Evolutionary conservation across 2,797 vertebrate genomes (phyloP), one percentile per base, ranked within the genome.

Genomic region (Microctenopoma lineatum): DNA sequence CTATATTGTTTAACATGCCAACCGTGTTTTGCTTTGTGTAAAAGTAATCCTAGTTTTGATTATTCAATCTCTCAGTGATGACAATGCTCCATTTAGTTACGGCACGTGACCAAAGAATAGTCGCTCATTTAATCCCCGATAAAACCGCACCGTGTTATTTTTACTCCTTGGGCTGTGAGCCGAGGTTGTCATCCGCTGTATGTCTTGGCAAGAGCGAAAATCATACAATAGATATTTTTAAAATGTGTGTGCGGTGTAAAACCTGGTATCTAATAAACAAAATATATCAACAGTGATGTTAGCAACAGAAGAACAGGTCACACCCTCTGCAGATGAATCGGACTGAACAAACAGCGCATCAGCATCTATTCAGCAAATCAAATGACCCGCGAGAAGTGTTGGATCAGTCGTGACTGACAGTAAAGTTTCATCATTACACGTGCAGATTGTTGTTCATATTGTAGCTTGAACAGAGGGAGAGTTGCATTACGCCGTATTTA

Each of bases 221-320:
- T 45, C 10, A 18, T 45, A n/a, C 15, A 45, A 45, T 45, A 18
- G 41, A 44, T 41, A 5, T 47, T 47, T 47, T 44, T 44, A 6
- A 59, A 50, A 65, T 25, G 41, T 16, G 15, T 66, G 26, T 55
- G 58, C 5, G n/a, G 5, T 46, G 8, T 16, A 57, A 46, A 11
- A 15, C 13, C 66, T 34, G 63, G 80, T 87, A 79, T 81, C 81
- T 63, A 78, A 75, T 47, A 79, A 85, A 84, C 78, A 86, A 38
- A 78, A 48, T 41, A 21, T 12, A 13, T 77, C 67, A 82, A 79
- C 78, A 82, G 59, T 66, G 62, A 45, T 15, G 75, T 42, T 77
- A 45, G 79, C 78, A 86, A 73, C 73, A 21, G n/a, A 26, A 21
- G n/a, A 26, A 0, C 8, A 15, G 21, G 36, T 59, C 18, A 55